Conservation (phyloP, 2,888 invertebrate genomes). For the Hofmannophila pseudospretella region DNA sequence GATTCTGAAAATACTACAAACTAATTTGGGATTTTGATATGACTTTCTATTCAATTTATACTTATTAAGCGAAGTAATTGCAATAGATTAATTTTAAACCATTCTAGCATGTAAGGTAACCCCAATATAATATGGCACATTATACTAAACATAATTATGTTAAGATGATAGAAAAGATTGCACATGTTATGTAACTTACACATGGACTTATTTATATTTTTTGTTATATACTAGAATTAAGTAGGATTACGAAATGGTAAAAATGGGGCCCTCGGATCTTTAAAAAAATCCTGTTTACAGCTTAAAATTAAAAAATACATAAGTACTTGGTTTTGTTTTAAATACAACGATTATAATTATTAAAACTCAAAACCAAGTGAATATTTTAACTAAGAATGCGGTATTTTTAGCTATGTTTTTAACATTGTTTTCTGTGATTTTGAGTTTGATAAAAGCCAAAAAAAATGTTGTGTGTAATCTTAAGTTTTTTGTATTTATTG, state of each 20-base stretch:
- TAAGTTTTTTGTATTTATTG: constrained; percentile 41
- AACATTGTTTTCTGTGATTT: constrained; percentile 64
- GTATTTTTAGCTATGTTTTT: constrained; percentile 32
- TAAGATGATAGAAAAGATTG: constrained; percentile 58
- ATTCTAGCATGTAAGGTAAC: constrained; percentile 34
- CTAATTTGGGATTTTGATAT: constrained; percentile 28
- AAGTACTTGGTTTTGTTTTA: constrained; percentile 20
- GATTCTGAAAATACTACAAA: constrained; percentile 13
- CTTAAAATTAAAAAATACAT: constrained; percentile 10
- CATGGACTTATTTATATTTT: constrained; percentile 72
- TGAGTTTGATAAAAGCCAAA: constrained; percentile 64
- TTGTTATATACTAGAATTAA: constrained; percentile 69
- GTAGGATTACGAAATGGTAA: constrained; percentile 44
- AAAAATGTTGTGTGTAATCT: constrained; percentile 55
- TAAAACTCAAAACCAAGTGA: constrained; percentile 21
- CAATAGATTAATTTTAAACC: constrained; percentile 26
- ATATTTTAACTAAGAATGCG: constrained; percentile 10
- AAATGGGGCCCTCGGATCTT: constrained; percentile 45
- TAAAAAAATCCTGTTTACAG: constrained; percentile 22
- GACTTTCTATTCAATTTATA: constrained; percentile 33
- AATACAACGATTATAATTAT: constrained; percentile 17
- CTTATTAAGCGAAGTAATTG: neutral
- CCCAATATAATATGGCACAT: constrained; percentile 48
- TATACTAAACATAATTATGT: constrained; percentile 27
- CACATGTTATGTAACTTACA: constrained; percentile 74